These are phyloP conservation scores for Pomacea canaliculata DNA, from an alignment of 2,888 invertebrate species.

Conservation along the genomic window DNA sequence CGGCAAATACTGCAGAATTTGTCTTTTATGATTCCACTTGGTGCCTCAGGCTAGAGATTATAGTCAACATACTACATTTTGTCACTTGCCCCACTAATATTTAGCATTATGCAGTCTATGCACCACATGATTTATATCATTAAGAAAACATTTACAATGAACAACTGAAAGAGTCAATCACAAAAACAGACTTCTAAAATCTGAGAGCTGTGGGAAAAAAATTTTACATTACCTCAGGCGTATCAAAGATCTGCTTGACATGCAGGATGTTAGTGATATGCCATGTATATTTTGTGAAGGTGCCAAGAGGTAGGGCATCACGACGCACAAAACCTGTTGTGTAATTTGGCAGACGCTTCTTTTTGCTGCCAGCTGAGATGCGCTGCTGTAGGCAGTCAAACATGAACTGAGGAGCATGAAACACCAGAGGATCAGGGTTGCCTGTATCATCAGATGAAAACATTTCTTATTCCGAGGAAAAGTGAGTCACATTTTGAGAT, in stretches of 20 bases:
- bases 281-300: slow-evolving; percentile 80
- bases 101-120: too few relatives aligned
- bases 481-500: too few relatives aligned
- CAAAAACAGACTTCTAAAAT: too few relatives aligned
- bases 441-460: slow-evolving; percentile 51
- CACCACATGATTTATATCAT: too few relatives aligned
- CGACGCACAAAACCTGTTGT: slow-evolving; percentile 75
- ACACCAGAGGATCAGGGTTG: slow-evolving; percentile 78
- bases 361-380: slow-evolving; percentile 77
- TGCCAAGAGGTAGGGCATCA: slow-evolving; percentile 77
- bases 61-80: too few relatives aligned
- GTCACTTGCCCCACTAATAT: too few relatives aligned
- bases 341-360: slow-evolving; percentile 78
- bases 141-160: too few relatives aligned
- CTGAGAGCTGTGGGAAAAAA: too few relatives aligned
- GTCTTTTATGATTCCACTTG: too few relatives aligned
- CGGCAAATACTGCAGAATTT: too few relatives aligned
- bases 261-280: slow-evolving; percentile 80
- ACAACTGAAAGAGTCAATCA: too few relatives aligned
- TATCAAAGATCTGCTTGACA: slow-evolving; percentile 82
- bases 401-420: slow-evolving; percentile 80
- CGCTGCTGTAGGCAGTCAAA: slow-evolving; percentile 81
- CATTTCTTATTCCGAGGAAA: not conserved
- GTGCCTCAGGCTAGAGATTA: too few relatives aligned
- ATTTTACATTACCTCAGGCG: slow-evolving; percentile 72